Percentiles rank a stretch among this genome's conserved stretches.
Evolutionary conservation across 2,113 vertebrate genomes (phyloP).

Genomic region (Bucco capensis): DNA sequence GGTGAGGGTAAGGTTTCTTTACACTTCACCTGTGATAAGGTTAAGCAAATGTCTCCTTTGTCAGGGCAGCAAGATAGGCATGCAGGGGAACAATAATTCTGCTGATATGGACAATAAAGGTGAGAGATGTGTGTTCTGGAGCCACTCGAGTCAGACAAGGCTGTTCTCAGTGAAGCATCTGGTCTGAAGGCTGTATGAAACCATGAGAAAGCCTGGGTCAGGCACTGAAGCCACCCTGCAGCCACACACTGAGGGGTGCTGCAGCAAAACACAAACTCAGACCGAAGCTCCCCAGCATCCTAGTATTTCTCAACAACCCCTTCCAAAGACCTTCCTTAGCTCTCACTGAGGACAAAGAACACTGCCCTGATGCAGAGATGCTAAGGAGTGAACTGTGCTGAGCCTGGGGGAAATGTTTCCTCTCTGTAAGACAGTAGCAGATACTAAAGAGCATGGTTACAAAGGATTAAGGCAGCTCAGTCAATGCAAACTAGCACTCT

Average conservation of each 20-base stretch:
- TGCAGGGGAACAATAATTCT: neutral
- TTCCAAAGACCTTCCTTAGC: neutral
- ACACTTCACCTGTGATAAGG: conserved; percentile 22
- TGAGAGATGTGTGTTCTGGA: neutral
- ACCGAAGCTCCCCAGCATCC: neutral
- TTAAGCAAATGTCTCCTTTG: conserved; percentile 22
- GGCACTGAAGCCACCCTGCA: neutral
- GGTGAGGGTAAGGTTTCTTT: neutral
- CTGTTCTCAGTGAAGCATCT: neutral
- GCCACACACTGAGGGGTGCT: neutral
- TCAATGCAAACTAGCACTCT: conserved; percentile 28
- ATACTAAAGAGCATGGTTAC: neutral
- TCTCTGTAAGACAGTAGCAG: neutral
- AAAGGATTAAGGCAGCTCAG: conserved; percentile 31
- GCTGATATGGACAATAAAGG: neutral
- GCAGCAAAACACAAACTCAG: neutral
- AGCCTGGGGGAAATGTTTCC: neutral
- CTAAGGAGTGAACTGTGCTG: neutral
- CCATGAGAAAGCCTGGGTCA: neutral
- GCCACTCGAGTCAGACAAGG: neutral
- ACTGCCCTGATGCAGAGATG: neutral
- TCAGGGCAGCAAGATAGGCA: neutral
- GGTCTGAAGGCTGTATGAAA: neutral
- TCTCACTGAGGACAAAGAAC: neutral
- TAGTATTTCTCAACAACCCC: neutral